Evolutionary conservation across 2,113 vertebrate species (phyloP).

Genomic region (Jacana jacana): DNA sequence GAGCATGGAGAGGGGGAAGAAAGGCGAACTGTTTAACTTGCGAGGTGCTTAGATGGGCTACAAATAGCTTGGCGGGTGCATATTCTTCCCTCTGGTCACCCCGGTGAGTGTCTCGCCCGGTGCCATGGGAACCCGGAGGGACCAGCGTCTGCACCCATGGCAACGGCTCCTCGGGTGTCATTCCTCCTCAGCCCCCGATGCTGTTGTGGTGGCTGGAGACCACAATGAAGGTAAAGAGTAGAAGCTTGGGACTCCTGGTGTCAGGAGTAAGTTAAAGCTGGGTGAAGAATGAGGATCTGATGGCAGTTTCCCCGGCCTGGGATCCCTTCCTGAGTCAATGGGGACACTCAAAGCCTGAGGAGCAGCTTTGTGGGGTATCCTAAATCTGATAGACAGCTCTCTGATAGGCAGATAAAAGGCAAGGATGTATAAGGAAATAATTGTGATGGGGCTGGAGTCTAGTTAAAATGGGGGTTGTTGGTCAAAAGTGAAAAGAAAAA

Average conservation of each 20-base stretch:
- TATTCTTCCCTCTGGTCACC: conserved; percentile 6
- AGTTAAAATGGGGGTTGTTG: background rate
- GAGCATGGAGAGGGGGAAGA: background rate
- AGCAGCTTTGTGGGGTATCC: conserved; percentile 42
- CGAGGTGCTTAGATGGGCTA: conserved; percentile 40
- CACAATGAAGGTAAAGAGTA: conserved; percentile 11
- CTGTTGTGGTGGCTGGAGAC: background rate
- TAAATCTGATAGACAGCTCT: conserved; percentile 52
- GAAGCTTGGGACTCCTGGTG: conserved; percentile 19
- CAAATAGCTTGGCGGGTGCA: conserved; percentile 16
- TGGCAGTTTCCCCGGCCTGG: background rate
- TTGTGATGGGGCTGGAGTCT: background rate
- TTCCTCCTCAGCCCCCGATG: background rate
- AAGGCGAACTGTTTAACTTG: conserved; percentile 51
- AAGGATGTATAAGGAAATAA: conserved; percentile 44
- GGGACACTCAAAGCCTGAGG: conserved; percentile 12
- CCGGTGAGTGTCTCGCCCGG: conserved; percentile 43
- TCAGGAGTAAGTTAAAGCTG: conserved; percentile 62
- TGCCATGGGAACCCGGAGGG: conserved; percentile 80
- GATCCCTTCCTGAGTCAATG: conserved; percentile 29
- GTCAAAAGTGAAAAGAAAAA: background rate
- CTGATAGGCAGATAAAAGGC: conserved; percentile 48
- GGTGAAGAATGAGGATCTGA: conserved; percentile 58
- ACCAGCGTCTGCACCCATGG: conserved; percentile 64
- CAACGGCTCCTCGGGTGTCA: conserved; percentile 79